Evolutionary conservation across 2,113 vertebrate genomes (phyloP).

Genomic region (Actenoides hombroni): DNA sequence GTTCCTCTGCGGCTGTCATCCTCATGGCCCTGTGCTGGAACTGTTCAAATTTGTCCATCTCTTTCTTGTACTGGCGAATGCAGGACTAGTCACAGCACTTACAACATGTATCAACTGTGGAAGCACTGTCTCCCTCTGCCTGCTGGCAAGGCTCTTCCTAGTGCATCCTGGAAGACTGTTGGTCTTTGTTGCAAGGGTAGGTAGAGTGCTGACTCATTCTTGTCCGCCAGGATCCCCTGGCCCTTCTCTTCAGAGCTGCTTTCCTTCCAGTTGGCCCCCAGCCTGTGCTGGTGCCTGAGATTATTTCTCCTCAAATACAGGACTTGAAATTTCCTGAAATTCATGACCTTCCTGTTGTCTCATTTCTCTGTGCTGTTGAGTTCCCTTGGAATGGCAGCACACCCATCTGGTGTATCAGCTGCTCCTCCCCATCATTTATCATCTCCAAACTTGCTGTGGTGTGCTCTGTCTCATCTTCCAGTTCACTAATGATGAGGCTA

Average conservation of each 20-base stretch:
- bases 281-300: too few relatives aligned
- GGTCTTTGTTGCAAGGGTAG: too few relatives aligned
- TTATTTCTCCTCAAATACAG: background rate
- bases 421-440: background rate
- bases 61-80: background rate
- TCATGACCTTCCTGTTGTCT: background rate
- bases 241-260: too few relatives aligned
- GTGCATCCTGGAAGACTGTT: background rate
- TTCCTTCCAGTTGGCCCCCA: too few relatives aligned
- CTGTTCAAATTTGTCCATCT: background rate
- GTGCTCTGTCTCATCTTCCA: background rate
- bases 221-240: too few relatives aligned
- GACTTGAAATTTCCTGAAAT: background rate
- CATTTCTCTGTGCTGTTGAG: background rate
- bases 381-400: background rate
- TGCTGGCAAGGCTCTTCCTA: background rate
- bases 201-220: too few relatives aligned
- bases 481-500: background rate
- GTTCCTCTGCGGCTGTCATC: background rate
- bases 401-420: background rate
- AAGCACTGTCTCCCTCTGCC: background rate
- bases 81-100: background rate
- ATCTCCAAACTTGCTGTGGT: background rate
- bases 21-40: background rate
- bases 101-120: rapidly evolving